Percentiles rank a stretch among this genome's conserved stretches.
phyloP scores from a whole-genome alignment of 2,888 invertebrate genomes.

The Neocrepidodera transversa region DNA sequence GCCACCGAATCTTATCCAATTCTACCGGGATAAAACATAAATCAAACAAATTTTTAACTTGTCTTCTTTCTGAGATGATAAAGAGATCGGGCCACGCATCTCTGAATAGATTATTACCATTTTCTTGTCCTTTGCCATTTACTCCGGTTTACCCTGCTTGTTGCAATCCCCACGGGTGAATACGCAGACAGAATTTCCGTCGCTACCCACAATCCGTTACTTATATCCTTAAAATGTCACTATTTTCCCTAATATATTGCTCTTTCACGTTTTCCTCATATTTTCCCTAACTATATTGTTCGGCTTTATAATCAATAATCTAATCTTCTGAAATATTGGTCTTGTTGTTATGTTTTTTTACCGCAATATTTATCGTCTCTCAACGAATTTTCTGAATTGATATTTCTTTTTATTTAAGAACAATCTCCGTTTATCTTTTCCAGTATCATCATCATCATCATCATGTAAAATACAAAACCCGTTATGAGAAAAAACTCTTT shows the following conservation, averaged over 20 bases:
- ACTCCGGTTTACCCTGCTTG: constrained; percentile 30
- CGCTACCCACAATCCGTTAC: constrained; percentile 41
- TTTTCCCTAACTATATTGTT: constrained; percentile 37
- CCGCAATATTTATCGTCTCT: constrained; percentile 17
- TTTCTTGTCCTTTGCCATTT: constrained; percentile 39
- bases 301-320: constrained; percentile 32
- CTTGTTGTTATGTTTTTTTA: constrained; percentile 24
- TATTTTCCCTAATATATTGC: constrained; percentile 37
- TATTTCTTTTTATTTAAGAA: constrained; percentile 5
- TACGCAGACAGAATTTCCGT: constrained; percentile 38
- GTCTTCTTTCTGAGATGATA: constrained; percentile 47
- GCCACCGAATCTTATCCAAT: constrained; percentile 42
- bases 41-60: constrained; percentile 50
- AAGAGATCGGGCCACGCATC: constrained; percentile 45
- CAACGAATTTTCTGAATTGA: constrained; percentile 15
- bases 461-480: no score
- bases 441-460: no score
- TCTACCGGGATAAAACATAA: constrained; percentile 47
- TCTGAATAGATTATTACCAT: constrained; percentile 47
- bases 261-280: constrained; percentile 31
- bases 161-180: constrained; percentile 38
- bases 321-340: constrained; percentile 33
- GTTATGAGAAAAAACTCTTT: no score
- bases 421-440: no score
- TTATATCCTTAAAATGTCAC: constrained; percentile 40